phyloP scores from a whole-genome alignment of 2,797 vertebrate species.

The Avahi laniger region DNA sequence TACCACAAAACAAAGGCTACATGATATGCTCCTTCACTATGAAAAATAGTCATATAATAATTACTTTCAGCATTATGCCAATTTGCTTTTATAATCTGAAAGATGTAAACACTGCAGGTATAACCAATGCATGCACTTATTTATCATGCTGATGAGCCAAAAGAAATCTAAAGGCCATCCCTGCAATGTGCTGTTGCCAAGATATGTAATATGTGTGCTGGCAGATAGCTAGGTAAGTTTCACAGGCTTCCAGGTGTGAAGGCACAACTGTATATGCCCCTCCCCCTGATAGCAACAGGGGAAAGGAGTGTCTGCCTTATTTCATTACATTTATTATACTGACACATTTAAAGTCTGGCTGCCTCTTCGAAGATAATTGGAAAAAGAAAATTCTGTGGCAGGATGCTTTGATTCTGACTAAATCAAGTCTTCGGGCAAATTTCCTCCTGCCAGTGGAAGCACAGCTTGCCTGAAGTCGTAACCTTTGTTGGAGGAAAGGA shows the following conservation, averaged over 20 bases:
- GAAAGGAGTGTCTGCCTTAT: constrained; percentile 58
- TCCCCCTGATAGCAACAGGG: constrained; percentile 5
- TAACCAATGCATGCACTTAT: neutral
- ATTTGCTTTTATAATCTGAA: constrained; percentile 65
- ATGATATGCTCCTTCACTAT: constrained; percentile 19
- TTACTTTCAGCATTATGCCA: constrained; percentile 27
- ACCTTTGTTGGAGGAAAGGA: constrained; percentile 84
- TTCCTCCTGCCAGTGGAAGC: constrained; percentile 73
- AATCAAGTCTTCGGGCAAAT: constrained; percentile 84
- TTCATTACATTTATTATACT: constrained; percentile 71
- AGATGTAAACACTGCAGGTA: constrained; percentile 10
- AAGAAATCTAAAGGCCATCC: neutral
- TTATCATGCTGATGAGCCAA: neutral
- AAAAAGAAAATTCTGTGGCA: constrained; percentile 82
- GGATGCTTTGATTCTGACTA: constrained; percentile 83
- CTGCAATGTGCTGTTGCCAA: neutral
- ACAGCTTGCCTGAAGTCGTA: constrained; percentile 86
- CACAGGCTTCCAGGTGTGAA: neutral
- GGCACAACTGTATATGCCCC: neutral
- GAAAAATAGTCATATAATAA: constrained; percentile 66
- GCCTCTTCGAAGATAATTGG: constrained; percentile 80
- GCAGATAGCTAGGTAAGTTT: neutral
- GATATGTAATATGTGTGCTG: neutral
- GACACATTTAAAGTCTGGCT: constrained; percentile 75
- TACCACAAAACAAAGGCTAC: constrained; percentile 59